Conservation (phyloP, 1,140 invertebrate genomes). For the Dreissena rostriformis region DNA sequence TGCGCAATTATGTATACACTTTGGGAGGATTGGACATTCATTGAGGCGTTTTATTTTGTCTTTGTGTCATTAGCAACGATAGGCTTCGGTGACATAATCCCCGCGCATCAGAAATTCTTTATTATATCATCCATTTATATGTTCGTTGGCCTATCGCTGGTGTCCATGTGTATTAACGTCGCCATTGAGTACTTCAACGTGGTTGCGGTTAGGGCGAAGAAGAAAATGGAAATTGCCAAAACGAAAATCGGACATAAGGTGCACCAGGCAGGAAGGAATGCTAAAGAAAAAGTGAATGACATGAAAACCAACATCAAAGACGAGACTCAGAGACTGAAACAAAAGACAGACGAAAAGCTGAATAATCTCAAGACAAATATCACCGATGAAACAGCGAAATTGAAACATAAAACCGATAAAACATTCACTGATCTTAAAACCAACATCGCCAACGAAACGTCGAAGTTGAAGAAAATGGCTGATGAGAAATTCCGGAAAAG, state of each 20-base stretch:
- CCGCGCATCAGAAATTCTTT: conserved; percentile 93
- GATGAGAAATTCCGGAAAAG: conserved; percentile 36
- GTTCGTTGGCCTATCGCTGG: conserved; percentile 95
- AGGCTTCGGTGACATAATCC: conserved; percentile 94
- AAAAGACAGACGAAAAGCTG: conserved; percentile 37
- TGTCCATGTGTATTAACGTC: conserved; percentile 96
- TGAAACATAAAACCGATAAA: conserved; percentile 32
- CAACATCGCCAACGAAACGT: conserved; percentile 42
- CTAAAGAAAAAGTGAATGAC: conserved; percentile 81
- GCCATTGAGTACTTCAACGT: conserved; percentile 82
- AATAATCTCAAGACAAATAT: conserved; percentile 21
- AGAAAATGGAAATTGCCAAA: conserved; percentile 31
- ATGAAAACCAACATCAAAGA: conserved; percentile 41
- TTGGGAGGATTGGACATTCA: conserved; percentile 89
- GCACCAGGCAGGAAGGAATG: conserved; percentile 25
- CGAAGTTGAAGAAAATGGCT: conserved; percentile 41
- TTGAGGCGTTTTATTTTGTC: conserved; percentile 97
- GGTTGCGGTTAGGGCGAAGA: conserved; percentile 42
- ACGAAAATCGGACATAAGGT: conserved; percentile 39
- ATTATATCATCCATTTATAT: conserved; percentile 95
- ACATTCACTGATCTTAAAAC: conserved; percentile 81
- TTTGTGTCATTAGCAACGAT: conserved; percentile 88
- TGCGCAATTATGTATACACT: conserved; percentile 90
- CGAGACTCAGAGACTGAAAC: conserved; percentile 35
- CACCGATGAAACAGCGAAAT: conserved; percentile 36